A percentile compares a stretch with the other conserved stretches of the same genome.
phyloP scores from a whole-genome alignment of 2,888 invertebrate species.

The Carpatolechia fugitivella region DNA sequence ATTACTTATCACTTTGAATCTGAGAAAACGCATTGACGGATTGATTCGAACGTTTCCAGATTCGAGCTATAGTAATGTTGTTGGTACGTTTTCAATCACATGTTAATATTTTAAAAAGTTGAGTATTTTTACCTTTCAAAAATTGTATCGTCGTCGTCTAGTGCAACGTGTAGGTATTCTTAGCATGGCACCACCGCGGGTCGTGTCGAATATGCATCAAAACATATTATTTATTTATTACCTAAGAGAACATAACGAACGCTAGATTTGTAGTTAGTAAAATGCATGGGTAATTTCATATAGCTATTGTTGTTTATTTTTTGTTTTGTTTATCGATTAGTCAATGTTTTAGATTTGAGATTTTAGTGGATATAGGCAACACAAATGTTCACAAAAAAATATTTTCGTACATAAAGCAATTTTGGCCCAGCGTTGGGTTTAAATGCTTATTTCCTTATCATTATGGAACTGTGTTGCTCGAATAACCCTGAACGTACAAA shows the following conservation, averaged over 20 bases:
- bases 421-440: not conserved
- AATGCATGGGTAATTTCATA: slow-evolving; percentile 52
- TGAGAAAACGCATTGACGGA: too few species aligned
- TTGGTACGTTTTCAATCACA: too few species aligned
- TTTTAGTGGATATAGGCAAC: slow-evolving; percentile 44
- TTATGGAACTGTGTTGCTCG: slow-evolving; percentile 41
- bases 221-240: slow-evolving; percentile 26
- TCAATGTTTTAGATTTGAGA: slow-evolving; percentile 56
- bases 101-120: too few species aligned
- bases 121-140: too few species aligned
- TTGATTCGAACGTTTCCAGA: too few species aligned
- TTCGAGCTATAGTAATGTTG: too few species aligned
- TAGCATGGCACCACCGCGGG: slow-evolving; percentile 11
- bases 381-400: slow-evolving; percentile 35
- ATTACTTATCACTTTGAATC: too few species aligned
- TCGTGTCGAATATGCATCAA: slow-evolving; percentile 11
- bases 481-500: slow-evolving; percentile 76
- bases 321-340: slow-evolving; percentile 55
- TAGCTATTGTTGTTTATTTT: slow-evolving; percentile 49
- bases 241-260: slow-evolving; percentile 52
- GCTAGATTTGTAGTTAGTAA: slow-evolving; percentile 67
- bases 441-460: not conserved
- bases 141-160: too few species aligned
- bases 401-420: slow-evolving; percentile 39
- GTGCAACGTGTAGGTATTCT: not conserved